Conservation (phyloP, 2,797 vertebrate species). For the Echiichthys vipera region DNA sequence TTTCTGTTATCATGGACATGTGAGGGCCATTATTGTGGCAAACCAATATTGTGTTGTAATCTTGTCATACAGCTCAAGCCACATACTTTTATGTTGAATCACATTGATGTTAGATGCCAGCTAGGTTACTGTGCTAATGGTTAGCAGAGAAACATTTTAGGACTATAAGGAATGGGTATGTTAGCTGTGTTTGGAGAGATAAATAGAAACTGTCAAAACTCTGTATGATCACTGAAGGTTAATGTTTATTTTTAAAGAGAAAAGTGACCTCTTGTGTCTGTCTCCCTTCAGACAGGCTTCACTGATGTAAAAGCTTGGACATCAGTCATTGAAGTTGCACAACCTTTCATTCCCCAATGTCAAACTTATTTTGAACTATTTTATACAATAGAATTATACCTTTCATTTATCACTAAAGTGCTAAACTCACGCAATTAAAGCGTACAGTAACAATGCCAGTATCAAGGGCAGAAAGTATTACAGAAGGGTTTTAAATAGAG, state of each 20-base stretch:
- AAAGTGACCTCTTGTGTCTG: not conserved
- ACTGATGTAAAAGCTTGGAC: not conserved
- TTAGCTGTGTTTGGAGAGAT: not conserved
- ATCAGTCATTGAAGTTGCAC: not conserved
- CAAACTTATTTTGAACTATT: not conserved
- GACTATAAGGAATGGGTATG: not conserved
- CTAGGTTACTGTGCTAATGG: not conserved
- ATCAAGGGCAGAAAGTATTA: constrained; percentile 25
- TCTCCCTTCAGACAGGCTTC: not conserved
- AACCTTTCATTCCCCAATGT: not conserved
- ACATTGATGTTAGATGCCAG: not conserved
- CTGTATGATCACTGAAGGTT: not conserved
- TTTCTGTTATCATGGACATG: too few species aligned
- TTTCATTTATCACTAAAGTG: not conserved
- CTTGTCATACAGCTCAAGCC: too few species aligned
- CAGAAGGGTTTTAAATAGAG: constrained; percentile 31
- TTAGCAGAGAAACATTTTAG: not conserved
- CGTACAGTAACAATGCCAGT: constrained; percentile 18
- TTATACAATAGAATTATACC: not conserved
- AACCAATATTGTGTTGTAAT: too few species aligned
- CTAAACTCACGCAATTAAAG: constrained; percentile 31
- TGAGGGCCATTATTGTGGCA: too few species aligned
- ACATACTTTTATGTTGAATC: not conserved
- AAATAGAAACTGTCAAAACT: not conserved
- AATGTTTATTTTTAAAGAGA: not conserved